These are phyloP conservation scores for Catamblyrhynchus diadema DNA, from an alignment of 2,797 vertebrate genomes.

Conservation along the genomic window DNA sequence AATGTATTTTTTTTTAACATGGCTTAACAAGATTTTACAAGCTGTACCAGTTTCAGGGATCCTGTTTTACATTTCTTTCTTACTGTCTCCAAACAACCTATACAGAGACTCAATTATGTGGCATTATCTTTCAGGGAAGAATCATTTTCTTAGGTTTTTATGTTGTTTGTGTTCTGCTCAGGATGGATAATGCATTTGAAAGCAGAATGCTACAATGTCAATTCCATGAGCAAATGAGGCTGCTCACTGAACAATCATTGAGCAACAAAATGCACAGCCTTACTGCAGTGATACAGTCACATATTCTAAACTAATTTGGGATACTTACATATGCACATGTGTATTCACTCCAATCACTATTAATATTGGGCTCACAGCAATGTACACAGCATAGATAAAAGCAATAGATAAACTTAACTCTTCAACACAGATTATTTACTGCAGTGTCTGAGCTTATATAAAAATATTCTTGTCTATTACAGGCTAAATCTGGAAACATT, in stretches of 20 bases:
- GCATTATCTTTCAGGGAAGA: slow-evolving; percentile 73
- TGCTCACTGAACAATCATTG: slow-evolving; percentile 4
- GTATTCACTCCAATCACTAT: neutral
- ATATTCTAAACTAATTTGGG: slow-evolving; percentile 38
- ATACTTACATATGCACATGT: neutral
- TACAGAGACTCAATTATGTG: slow-evolving; percentile 75
- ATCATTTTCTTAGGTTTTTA: slow-evolving; percentile 61
- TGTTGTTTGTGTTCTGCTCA: slow-evolving; percentile 53
- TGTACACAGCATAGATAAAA: neutral
- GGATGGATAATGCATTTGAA: slow-evolving; percentile 63
- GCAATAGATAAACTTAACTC: neutral
- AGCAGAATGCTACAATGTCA: slow-evolving; percentile 47
- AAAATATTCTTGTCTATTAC: neutral
- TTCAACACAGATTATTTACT: neutral
- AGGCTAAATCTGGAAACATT: neutral
- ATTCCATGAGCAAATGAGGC: slow-evolving; percentile 17
- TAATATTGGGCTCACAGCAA: neutral
- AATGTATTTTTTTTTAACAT: slow-evolving; percentile 77
- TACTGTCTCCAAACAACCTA: slow-evolving; percentile 75
- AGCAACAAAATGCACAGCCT: neutral
- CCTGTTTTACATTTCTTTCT: slow-evolving; percentile 84
- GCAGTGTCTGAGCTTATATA: neutral
- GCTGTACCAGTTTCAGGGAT: slow-evolving; percentile 75
- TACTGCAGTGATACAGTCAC: neutral
- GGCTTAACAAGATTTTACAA: slow-evolving; percentile 82